Evolutionary conservation across 2,113 vertebrate genomes (phyloP).

Genomic region (Muntiacus reevesi): DNA sequence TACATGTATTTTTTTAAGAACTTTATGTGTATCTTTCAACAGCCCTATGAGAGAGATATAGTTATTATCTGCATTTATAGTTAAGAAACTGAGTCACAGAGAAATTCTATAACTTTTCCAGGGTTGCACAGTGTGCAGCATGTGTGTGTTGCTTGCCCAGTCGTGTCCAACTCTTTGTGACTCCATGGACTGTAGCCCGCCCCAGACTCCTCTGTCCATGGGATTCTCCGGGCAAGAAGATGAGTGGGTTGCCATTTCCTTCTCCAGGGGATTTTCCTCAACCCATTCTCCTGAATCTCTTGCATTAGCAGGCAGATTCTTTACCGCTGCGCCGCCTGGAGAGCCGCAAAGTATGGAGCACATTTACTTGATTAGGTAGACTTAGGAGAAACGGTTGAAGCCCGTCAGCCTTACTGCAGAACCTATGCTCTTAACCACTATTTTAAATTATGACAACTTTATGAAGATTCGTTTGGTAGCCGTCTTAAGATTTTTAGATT

Average conservation of each 20-base stretch:
- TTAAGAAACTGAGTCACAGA: neutral
- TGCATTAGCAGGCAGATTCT: neutral
- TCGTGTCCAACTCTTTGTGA: neutral
- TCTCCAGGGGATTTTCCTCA: neutral
- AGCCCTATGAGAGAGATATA: neutral
- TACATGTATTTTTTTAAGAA: neutral
- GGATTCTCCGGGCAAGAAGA: neutral
- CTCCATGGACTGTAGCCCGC: neutral
- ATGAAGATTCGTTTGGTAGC: conserved; percentile 19
- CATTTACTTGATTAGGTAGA: neutral
- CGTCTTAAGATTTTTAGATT: neutral
- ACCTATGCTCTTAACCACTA: neutral
- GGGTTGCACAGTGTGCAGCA: neutral
- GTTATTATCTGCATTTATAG: neutral
- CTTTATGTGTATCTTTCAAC: neutral
- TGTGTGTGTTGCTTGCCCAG: neutral
- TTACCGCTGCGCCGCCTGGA: neutral
- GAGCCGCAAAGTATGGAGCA: neutral
- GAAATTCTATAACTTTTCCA: neutral
- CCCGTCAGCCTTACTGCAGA: neutral
- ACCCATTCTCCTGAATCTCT: neutral
- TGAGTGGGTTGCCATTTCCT: neutral
- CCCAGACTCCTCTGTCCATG: neutral
- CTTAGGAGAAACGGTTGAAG: neutral
- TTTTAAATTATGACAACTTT: conserved; percentile 14